Base-by-base conservation (phyloP, 92 coral and sea anemone genomes). In the Palythoa grandis region DNA sequence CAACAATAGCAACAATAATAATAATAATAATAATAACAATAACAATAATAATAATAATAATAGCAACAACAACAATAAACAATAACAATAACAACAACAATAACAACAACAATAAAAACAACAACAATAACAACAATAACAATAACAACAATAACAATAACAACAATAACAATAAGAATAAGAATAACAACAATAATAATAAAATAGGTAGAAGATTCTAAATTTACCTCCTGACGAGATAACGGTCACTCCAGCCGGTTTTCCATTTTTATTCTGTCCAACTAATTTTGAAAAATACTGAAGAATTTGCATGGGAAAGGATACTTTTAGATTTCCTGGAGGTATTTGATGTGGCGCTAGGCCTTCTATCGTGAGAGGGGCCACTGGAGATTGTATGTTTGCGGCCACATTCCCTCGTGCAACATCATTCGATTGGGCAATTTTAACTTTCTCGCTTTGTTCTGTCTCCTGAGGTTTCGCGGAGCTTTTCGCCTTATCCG, bases 291-390 rank as follows among this genome's bases (percentile, higher is more conserved):
- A 4, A 80, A 80, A 70, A 12, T 80, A 47, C 63, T 63, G 85
- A 67, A 80, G 74, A n/a, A 80, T 80, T 50, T 66, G 47, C 54
- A 63, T 48, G 20, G 85, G 85, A 23, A 80, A 80, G 61, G 85
- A 80, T 20, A 80, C 85, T 50, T 48, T 80, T 10, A 80, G 63
- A 24, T 80, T 80, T 23, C 85, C 85, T 39, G 85, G 85, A 25
- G 85, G 85, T 65, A 80, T 48, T 66, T 80, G 85, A 15, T 80
- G 40, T 5, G 85, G 39, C 25, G 73, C 38, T 66, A 80, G 85
- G 11, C 85, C 85, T 80, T 80, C 85, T 35, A 80, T 80, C 22
- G 74, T 80, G 24, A 80, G 0, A 43, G 85, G 85, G n/a, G 40
- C 65, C 14, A 67, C 14, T 8, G 39, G 14, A 40, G 57, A n/a